Evolutionary conservation across 2,888 invertebrate genomes (phyloP).

Genomic region (Taenaris catops): DNA sequence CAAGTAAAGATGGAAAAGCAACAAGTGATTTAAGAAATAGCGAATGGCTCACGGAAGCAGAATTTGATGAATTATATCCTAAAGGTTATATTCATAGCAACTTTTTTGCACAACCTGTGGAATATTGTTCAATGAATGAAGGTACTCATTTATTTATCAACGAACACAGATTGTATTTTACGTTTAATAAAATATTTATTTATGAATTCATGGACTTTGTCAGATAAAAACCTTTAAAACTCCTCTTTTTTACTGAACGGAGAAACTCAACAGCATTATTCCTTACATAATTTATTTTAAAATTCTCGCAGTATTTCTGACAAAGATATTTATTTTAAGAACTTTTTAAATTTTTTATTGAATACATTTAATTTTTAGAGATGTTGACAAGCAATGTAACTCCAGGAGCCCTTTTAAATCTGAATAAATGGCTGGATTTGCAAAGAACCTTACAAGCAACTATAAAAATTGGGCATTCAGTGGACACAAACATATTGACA

Average conservation of each 20-base stretch:
- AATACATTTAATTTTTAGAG: too few species aligned
- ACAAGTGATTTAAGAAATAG: constrained; percentile 17
- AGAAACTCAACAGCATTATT: too few species aligned
- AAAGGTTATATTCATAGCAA: constrained; percentile 34
- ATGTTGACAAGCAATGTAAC: too few species aligned
- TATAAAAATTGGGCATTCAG: constrained; percentile 63
- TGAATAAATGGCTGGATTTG: constrained; percentile 65
- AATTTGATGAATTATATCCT: constrained; percentile 46
- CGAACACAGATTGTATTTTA: too few species aligned
- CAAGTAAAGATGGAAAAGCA: constrained; percentile 30
- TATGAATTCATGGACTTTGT: too few species aligned
- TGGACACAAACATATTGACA: constrained; percentile 57
- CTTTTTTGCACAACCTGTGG: constrained; percentile 31
- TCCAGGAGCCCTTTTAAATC: constrained; percentile 32
- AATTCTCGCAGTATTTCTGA: too few species aligned
- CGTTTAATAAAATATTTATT: too few species aligned
- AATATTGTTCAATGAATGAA: constrained; percentile 45
- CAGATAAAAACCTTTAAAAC: too few species aligned
- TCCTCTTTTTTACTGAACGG: too few species aligned
- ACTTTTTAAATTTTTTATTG: constrained; percentile 21
- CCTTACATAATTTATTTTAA: too few species aligned
- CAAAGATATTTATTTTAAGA: background rate
- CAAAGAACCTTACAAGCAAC: constrained; percentile 66
- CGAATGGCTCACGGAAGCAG: constrained; percentile 38
- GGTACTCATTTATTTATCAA: too few species aligned